A percentile compares a stretch with the other conserved stretches of the same genome.
phyloP scores from a whole-genome alignment of 2,113 vertebrate species.

The Muscicapa adusta region DNA sequence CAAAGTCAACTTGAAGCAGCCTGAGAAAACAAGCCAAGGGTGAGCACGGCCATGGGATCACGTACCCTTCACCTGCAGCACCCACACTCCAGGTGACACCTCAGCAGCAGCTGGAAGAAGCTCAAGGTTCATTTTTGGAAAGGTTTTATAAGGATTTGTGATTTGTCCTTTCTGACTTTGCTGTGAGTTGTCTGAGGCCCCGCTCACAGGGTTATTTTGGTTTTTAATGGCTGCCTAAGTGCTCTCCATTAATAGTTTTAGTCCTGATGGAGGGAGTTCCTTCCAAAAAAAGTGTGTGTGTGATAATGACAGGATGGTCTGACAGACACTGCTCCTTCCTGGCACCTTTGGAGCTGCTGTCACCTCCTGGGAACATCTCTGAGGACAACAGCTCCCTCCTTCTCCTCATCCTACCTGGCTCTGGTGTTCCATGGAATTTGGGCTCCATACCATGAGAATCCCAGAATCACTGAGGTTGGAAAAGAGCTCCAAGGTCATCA shows the following conservation, averaged over 20 bases:
- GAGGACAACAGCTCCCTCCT: background rate
- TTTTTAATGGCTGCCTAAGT: background rate
- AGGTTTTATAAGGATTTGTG: background rate
- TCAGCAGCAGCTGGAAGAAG: background rate
- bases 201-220: background rate
- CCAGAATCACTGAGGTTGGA: background rate
- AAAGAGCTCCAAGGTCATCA: background rate
- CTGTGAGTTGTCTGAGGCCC: background rate
- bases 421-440: background rate
- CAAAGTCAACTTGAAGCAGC: background rate
- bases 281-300: background rate
- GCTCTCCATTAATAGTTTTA: background rate
- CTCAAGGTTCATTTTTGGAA: rapidly evolving
- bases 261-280: background rate
- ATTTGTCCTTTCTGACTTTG: background rate
- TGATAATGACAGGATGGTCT: background rate
- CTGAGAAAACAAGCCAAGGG: background rate
- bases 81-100: background rate
- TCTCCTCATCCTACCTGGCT: background rate
- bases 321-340: background rate
- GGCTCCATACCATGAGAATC: rapidly evolving
- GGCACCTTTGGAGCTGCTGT: background rate
- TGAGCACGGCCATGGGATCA: background rate
- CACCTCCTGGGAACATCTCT: background rate
- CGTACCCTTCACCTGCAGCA: background rate